A percentile compares a stretch with the other conserved stretches of the same genome.
Evolutionary conservation across 1,140 invertebrate species (phyloP).

Genomic region (Eurosta solidaginis): DNA sequence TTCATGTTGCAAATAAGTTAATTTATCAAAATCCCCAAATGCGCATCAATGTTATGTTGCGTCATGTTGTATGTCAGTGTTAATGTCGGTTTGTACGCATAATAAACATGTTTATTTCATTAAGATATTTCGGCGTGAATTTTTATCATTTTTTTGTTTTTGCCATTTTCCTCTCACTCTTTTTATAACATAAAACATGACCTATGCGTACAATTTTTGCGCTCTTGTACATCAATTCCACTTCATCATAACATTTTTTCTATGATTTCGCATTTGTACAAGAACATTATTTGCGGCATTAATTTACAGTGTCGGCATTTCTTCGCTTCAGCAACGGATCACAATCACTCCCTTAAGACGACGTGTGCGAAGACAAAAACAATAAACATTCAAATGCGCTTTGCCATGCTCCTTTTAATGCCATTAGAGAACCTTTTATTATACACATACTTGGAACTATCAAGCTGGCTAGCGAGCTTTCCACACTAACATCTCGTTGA

Average conservation of each 20-base stretch:
- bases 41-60: conserved; percentile 14
- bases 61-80: background rate
- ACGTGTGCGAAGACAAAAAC: background rate
- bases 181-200: too few relatives aligned
- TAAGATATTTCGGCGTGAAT: background rate
- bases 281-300: background rate
- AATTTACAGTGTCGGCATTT: background rate
- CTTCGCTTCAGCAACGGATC: background rate
- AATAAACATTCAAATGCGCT: background rate
- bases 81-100: background rate
- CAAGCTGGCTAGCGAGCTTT: too few relatives aligned
- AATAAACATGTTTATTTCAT: conserved; percentile 29
- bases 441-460: too few relatives aligned
- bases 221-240: background rate
- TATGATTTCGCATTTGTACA: background rate
- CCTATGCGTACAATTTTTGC: background rate
- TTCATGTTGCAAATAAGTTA: conserved; percentile 26
- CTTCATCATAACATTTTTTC: background rate
- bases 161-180: background rate
- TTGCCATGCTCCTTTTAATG: background rate
- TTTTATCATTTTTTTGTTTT: background rate
- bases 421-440: too few relatives aligned
- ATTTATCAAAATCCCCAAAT: conserved; percentile 28
- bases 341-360: background rate
- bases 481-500: too few relatives aligned